Evolutionary conservation across 2,797 vertebrate genomes (phyloP), one percentile per base, ranked within the genome.

Genomic region (Selene dorsalis): DNA sequence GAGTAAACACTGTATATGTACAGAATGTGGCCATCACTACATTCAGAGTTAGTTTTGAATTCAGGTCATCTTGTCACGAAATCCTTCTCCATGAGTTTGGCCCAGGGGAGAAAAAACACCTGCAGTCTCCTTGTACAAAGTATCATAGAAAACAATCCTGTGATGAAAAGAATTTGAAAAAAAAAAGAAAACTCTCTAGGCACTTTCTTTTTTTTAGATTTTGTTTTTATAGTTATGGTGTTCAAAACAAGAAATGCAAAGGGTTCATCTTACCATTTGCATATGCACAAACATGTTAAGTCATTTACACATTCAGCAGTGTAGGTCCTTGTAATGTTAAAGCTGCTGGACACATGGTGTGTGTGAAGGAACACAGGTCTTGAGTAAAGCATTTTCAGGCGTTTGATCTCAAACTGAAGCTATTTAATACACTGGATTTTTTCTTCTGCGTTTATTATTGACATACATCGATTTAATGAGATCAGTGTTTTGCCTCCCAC

Each of bases 401-500:
- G 4, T 20, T 13, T 20, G 4, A 24, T n/a, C n/a, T 22, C 48
- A 11, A 14, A 17, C 24, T 60, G 56, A 9, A 22, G 20, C 43
- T 58, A 24, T 39, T 61, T 32, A 8, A 50, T 2, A 32, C 6
- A 2, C 3, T 41, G 73, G 43, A 73, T 45, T 58, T 52, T n/a
- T 60, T 82, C 53, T n/a, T 4, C 38, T 39, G 26, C 41, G 20
- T 28, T 35, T 53, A 26, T 61, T 62, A 1, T 60, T 70, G 39
- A 70, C 63, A 38, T 11, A 65, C 65, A 66, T 14, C 60, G 58
- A 41, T 81, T 74, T 84, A 86, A 84, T 79, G 61, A 69, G 76
- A 85, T 87, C 79, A 67, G 30, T 4, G 78, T 78, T 87, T 78
- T 55, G 39, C 87, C 70, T 86, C 84, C 83, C 52, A 80, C 82